Evolutionary conservation across 2,797 vertebrate species (phyloP).

Genomic region (Siniperca scherzeri): DNA sequence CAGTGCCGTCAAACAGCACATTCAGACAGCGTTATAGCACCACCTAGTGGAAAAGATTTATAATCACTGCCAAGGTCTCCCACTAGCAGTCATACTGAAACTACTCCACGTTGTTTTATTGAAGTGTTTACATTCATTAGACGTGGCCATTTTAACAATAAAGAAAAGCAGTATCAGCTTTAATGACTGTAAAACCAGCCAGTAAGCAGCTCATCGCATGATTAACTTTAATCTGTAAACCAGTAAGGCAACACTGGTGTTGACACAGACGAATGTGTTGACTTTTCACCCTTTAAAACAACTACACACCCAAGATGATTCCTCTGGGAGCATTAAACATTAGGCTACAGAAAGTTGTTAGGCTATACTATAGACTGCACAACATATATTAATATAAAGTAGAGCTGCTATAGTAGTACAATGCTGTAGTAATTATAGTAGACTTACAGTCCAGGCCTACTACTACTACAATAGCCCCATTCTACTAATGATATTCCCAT

Average conservation of each 20-base stretch:
- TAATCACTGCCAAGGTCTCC: background rate
- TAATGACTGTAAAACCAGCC: background rate
- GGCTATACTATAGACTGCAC: background rate
- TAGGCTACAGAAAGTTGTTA: background rate
- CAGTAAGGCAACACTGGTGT: conserved; percentile 52
- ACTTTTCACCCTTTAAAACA: conserved; percentile 58
- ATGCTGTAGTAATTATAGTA: background rate
- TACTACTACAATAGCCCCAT: background rate
- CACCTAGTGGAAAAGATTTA: conserved; percentile 38
- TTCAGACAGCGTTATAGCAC: conserved; percentile 9
- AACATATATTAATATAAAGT: background rate
- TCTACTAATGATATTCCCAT: background rate
- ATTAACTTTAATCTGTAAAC: conserved; percentile 46
- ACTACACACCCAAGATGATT: conserved; percentile 52
- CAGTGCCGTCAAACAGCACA: conserved; percentile 9
- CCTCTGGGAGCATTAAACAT: conserved; percentile 35
- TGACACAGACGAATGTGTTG: conserved; percentile 61
- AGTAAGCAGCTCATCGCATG: background rate
- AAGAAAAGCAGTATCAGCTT: background rate
- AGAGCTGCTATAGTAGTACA: background rate
- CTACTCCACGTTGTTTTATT: background rate
- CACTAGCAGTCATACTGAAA: background rate
- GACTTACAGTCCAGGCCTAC: background rate
- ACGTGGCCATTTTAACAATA: background rate
- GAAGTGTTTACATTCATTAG: background rate